Percentiles rank a stretch among this genome's conserved stretches.
These are phyloP conservation scores for Spheniscus mendiculus DNA, from an alignment of 2,113 vertebrate genomes.

Conservation along the genomic window DNA sequence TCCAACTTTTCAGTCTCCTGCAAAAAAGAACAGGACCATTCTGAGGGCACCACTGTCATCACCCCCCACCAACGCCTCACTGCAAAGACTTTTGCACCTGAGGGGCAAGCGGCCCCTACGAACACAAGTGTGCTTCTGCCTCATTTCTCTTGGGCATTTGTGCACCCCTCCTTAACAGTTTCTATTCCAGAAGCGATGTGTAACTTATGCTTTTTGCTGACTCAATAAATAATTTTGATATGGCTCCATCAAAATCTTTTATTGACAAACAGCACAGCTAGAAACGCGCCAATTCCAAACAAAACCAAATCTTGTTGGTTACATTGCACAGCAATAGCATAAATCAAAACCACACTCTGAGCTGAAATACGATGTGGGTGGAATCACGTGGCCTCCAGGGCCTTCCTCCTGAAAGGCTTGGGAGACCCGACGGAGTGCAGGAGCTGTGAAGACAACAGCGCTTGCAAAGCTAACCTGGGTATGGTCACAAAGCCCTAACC, in stretches of 20 bases:
- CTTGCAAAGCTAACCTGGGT: background rate
- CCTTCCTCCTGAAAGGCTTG: background rate
- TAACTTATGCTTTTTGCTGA: background rate
- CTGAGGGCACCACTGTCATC: background rate
- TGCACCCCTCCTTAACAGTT: background rate
- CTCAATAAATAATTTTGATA: constrained; percentile 1
- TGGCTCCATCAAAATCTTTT: background rate
- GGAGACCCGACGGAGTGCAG: background rate
- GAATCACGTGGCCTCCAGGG: background rate
- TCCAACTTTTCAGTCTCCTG: background rate
- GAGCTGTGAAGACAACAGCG: background rate
- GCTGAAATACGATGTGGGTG: background rate
- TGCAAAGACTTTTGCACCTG: background rate
- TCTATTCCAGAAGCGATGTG: background rate
- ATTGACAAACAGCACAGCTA: background rate
- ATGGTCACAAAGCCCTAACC: background rate
- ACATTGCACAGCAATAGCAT: background rate
- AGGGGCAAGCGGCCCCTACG: background rate
- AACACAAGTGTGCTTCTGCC: background rate
- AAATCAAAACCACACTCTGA: background rate
- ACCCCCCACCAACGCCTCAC: background rate
- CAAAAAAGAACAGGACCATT: background rate
- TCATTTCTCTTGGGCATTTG: background rate
- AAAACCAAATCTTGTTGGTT: background rate
- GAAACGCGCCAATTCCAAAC: fast-evolving